Evolutionary conservation across 2,797 vertebrate species (phyloP), one percentile per base, ranked within the genome.

Genomic region (Centropyge bicolor): DNA sequence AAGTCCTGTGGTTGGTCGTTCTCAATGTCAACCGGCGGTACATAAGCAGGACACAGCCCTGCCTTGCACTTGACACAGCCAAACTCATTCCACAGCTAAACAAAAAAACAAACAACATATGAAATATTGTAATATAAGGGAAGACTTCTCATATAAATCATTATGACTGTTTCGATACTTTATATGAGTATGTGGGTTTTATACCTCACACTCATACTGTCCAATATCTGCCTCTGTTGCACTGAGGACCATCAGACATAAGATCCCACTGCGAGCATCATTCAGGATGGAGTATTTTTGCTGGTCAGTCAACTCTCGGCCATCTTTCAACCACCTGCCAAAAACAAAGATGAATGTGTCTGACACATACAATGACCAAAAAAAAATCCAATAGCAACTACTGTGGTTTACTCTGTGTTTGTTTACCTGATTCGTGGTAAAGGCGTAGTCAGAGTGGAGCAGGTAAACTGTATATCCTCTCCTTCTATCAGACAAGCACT

Each of bases 191-290:
- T 46, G 8, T 16, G 3, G 13, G 20, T 83, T 63, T 81, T 43
- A 68, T 91, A 99, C 98, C 96, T 99, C 97, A 83, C 98, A 99
- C 89, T 99, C 97, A 8, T 99, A 99, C 74, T 94, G 92, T 36
- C 98, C 98, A 64, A 97, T 90, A 79, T 99, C 97, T 16, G 94
- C 93, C 80, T 95, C 93, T 54, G 93, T 93, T 27, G 97, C 95
- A 1, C 90, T 90, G 78, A 88, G 94, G 80, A 99, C 92, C 19
- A 96, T 95, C 55, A 99, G 94, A 56, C 95, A 95, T 77, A 96
- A 70, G 1, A 96, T 91, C 8, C 98, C 98, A 24, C 97, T 98
- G 40, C 95, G 95, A 65, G 92, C 85, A 41, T 99, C 97, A 56
- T 93, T 97, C 74, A 95, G 82, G 54, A 95, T 94, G 65, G 90